Evolutionary conservation across 2,888 invertebrate genomes (phyloP), one percentile per base, ranked within the genome.

Genomic region (Drosophila acutilabella): DNA sequence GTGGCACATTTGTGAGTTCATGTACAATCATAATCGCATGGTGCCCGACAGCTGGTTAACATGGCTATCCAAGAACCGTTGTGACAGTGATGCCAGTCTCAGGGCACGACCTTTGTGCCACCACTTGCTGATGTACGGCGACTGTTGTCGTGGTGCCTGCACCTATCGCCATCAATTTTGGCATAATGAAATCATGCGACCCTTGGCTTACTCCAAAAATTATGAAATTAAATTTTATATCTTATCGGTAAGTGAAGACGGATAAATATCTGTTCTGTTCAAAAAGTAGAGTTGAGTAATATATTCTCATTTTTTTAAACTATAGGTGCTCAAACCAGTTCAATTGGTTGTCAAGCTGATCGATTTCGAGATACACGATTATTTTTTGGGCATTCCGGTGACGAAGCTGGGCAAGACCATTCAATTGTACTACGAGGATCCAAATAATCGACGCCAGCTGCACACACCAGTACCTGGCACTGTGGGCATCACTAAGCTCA

Each of bases 1-100:
- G 0, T 83, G 84, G 76, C 16, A 33, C n/a, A 13, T 76, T 1
- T 53, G 61, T 16, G 64, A 73, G 52, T 81, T 76, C 5, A 36
- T 69, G 40, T 8, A 73, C 5, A 71, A 69, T 38, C 81, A 81
- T 40, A 40, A 65, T 4, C 13, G 13, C 0, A 20, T 18, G 7
- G 44, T 68, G 5, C 58, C 72, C 1, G 6, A 26, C 0, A 2
- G 4, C 1, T 67, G 52, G 51, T 11, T 83, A 14, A 11, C 30
- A 0, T 8, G 54, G 10, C 13, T 83, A 1, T 11, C 30, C 0
- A 5, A 33, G 0, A 10, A 5, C 1, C 70, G 64, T 0, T 26
- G 3, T 0, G 0, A 7, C 2, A 0, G 3, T 0, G 47, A 64
- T 10, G 11, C 48, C 3, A 0, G 0, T 8, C 4, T 0, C 4